These are phyloP conservation scores for Phasia obesa DNA, from an alignment of 2,888 invertebrate genomes.

Conservation along the genomic window DNA sequence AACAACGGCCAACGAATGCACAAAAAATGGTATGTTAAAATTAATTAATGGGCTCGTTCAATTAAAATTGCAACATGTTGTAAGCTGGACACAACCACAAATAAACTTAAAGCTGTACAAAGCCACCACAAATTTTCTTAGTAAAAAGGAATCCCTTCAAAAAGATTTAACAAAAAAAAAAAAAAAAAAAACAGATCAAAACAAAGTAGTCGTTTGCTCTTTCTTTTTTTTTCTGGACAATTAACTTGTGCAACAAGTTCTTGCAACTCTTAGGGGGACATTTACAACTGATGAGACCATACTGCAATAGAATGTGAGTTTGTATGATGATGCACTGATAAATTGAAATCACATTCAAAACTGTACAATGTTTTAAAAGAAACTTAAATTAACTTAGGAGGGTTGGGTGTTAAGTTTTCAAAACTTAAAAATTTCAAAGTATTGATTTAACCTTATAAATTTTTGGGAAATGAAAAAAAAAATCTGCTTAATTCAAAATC, in stretches of 20 bases:
- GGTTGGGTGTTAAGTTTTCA: background rate
- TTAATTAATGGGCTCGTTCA: constrained; percentile 82
- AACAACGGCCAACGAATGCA: constrained; percentile 12
- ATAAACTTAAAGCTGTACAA: constrained; percentile 24
- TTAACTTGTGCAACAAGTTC: constrained; percentile 71
- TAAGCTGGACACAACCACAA: constrained; percentile 75
- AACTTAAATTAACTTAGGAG: constrained; percentile 36
- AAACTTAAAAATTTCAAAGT: background rate
- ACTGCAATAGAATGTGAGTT: constrained; percentile 2
- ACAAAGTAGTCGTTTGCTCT: constrained; percentile 58
- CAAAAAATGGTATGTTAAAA: constrained; percentile 75
- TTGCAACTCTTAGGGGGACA: constrained; percentile 68
- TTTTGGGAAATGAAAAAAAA: background rate
- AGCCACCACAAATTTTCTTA: constrained; percentile 27
- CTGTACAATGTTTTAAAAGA: constrained; percentile 30
- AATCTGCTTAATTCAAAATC: too few species aligned
- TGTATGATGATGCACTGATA: constrained; percentile 38
- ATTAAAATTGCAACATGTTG: constrained; percentile 82
- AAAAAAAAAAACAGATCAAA: constrained; percentile 29
- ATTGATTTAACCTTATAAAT: background rate
- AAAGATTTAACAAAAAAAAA: too few species aligned
- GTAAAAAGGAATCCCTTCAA: constrained; percentile 58
- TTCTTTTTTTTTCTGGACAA: constrained; percentile 52
- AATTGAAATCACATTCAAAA: constrained; percentile 55
- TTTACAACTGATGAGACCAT: constrained; percentile 67